Percentiles rank a stretch among this genome's conserved stretches.
Conservation (phyloP, 2,797 vertebrate genomes). For the Lagodon rhomboides region DNA sequence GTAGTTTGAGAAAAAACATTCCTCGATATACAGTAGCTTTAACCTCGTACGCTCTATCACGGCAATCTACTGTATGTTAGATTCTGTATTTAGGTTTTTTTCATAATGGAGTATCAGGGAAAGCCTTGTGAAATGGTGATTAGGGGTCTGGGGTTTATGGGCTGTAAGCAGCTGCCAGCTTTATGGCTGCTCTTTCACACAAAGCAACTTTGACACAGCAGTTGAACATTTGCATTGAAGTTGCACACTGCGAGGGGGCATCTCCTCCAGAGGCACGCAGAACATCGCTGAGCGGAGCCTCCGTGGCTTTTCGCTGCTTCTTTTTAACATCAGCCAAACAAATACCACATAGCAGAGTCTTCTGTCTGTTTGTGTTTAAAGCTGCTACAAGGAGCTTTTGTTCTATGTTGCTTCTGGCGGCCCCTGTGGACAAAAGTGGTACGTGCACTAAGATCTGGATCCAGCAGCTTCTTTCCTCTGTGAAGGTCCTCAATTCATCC, state of each 20-base stretch:
- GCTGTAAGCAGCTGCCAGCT: conserved; percentile 84
- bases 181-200: conserved; percentile 87
- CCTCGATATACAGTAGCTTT: conserved; percentile 60
- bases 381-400: no score
- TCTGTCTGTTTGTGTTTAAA: neutral
- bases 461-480: no score
- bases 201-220: conserved; percentile 82
- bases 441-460: no score
- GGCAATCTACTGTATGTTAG: conserved; percentile 13
- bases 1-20: conserved; percentile 58
- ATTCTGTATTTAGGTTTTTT: conserved; percentile 53
- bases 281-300: conserved; percentile 21
- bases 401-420: no score
- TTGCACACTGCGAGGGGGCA: conserved; percentile 54
- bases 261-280: conserved; percentile 31
- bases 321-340: conserved; percentile 24
- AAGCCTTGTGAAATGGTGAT: conserved; percentile 69
- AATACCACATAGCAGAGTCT: neutral
- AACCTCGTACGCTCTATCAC: conserved; percentile 27
- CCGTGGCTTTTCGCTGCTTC: conserved; percentile 17
- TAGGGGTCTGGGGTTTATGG: conserved; percentile 86
- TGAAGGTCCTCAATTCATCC: no score
- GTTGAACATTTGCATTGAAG: conserved; percentile 81
- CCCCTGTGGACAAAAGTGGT: no score
- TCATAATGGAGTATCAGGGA: conserved; percentile 49